Base-by-base conservation (phyloP, 2,888 invertebrate species). In the Anorthoa munda region DNA sequence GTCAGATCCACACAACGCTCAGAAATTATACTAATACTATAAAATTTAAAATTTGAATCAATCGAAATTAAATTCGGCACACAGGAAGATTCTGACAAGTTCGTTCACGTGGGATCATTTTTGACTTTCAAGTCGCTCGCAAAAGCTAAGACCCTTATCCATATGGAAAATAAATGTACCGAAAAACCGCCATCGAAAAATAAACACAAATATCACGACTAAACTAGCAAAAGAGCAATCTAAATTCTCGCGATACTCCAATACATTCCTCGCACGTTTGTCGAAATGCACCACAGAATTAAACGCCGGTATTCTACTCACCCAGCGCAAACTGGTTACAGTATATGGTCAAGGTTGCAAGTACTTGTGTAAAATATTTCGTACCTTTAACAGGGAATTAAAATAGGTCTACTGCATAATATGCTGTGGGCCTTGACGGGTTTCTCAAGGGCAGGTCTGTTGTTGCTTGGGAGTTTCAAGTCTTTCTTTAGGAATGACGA, bases 281-380 rank as follows among this genome's bases (percentile, higher is more conserved):
- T 15, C 53, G n/a, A 26, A 60, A 50, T 61, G 59, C 56, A 65
- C 18, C 18, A 45, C 64, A 78, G 53, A 56, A 69, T 48, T 21
- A 65, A 46, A 55, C 18, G 69, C 31, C 26, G 66, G 67, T 26
- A 66, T 72, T 67, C 73, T 66, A 56, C 26, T 53, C 63, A 59
- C 66, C 70, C 53, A 23, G 39, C 21, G 15, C 31, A 68, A 82
- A 85, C 85, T 68, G 80, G 86, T 86, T 86, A 56, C 66, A 72
- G 53, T 68, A 74, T 77, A 75, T 74, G 85, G 86, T 85, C 85
- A 85, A 85, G 86, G 85, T 75, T 81, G 71, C 46, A 21, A 63
- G 60, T 72, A 56, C 73, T 82, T 78, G 66, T 69, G 51, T 75
- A 66, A 75, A 71, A 83, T 80, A 80, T 83, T 83, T 80, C 53